Evolutionary conservation across 2,113 vertebrate species (phyloP), one percentile per base, ranked within the genome.

Genomic region (Excalfactoria chinensis): DNA sequence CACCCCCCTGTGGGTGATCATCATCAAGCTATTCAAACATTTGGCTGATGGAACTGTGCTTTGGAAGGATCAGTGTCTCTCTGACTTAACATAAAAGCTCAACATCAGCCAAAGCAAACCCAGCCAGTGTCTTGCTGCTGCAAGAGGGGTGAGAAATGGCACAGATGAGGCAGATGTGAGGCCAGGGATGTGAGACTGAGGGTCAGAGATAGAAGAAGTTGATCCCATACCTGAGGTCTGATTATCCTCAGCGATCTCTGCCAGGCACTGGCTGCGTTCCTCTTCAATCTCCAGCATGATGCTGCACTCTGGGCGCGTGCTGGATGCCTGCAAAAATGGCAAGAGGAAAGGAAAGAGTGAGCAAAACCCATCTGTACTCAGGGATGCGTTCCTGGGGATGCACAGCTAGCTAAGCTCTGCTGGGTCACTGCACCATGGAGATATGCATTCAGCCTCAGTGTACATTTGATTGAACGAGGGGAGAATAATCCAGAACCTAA

Each of bases 241-340:
- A 72, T 97, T 97, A 23, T 96, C 96, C 37, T 23, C 22, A 15
- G 3, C 1, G 0, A 91, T 15, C 15, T 86, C 56, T 62, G 58
- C 80, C 77, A 94, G 19, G 72, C 97, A 97, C 26, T 91, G 93
- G 48, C 84, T 95, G 25, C 91, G 94, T 16, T 93, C 94, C 26
- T 86, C 85, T 73, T 95, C 92, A 28, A 97, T 95, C 77, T 84
- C 77, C 86, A 60, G 72, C 91, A 95, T 92, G 81, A 97, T 94
- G 83, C 44, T 91, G 46, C 97, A 97, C 44, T 94, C 96, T 0
- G 93, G 91, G 6, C 30, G 44, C 0, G 25, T 94, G 68, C 94
- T 90, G 37, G 75, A 92, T 3, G 46, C 95, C 97, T 97, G 80
- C 86, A 90, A 72, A 64, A 49, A 80, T 14, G 22, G 40, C 9